phyloP scores from a whole-genome alignment of 2,113 vertebrate species.

The Phalacrocorax aristotelis region DNA sequence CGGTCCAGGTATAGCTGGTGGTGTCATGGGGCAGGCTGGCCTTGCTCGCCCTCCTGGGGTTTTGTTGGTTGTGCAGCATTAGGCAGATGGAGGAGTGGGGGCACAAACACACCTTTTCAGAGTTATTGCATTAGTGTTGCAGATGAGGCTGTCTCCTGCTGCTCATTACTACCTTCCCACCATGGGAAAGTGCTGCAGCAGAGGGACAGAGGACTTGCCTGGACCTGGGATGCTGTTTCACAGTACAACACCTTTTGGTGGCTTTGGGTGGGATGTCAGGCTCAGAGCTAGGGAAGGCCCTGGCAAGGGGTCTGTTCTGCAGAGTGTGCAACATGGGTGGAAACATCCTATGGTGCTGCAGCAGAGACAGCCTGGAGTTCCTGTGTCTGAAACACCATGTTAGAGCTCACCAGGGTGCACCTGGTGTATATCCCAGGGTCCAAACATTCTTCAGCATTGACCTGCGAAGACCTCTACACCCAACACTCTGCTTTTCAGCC shows the following conservation, averaged over 20 bases:
- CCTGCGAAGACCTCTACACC: not conserved
- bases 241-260: not conserved
- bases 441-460: not conserved
- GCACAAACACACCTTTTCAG: not conserved
- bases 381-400: not conserved
- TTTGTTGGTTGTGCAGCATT: not conserved
- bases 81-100: not conserved
- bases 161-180: not conserved
- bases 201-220: not conserved
- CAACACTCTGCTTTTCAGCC: not conserved
- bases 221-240: not conserved
- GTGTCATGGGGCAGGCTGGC: fast-evolving
- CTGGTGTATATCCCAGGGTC: not conserved
- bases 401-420: not conserved
- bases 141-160: not conserved
- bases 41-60: not conserved
- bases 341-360: not conserved
- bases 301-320: not conserved
- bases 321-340: fast-evolving
- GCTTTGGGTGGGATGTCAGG: not conserved
- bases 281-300: not conserved
- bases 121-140: not conserved
- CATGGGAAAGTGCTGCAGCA: fast-evolving
- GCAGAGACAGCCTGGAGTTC: not conserved
- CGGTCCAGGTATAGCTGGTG: not conserved